Conservation (phyloP, 2,113 vertebrate genomes). For the Paedocypris sp. region DNA sequence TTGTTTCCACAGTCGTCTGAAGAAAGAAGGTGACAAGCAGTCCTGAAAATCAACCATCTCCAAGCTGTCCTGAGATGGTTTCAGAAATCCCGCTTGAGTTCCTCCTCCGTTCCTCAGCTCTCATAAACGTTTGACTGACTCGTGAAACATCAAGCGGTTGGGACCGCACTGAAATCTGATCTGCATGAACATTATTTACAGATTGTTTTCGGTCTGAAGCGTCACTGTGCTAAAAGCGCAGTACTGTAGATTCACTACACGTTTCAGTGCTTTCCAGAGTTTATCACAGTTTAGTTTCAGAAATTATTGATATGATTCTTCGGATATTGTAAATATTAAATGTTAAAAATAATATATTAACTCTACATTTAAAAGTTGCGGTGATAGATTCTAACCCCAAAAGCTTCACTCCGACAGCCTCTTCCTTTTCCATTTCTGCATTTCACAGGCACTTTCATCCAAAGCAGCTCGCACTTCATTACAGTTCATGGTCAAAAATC, state of each 20-base stretch:
- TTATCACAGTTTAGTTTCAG: constrained; percentile 65
- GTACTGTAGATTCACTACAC: constrained; percentile 53
- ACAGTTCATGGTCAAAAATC: no score
- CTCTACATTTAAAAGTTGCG: constrained; percentile 57
- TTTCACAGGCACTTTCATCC: no score
- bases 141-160: constrained; percentile 65
- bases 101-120: constrained; percentile 41
- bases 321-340: constrained; percentile 93
- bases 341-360: constrained; percentile 67
- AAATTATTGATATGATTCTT: constrained; percentile 60
- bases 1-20: constrained; percentile 80
- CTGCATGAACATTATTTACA: constrained; percentile 58
- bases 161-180: constrained; percentile 46
- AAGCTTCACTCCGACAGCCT: constrained; percentile 21
- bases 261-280: constrained; percentile 61
- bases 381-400: constrained; percentile 32
- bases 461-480: no score
- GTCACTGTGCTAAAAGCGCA: constrained; percentile 44
- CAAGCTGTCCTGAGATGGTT: constrained; percentile 66
- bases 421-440: no score
- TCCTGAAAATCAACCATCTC: constrained; percentile 75
- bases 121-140: constrained; percentile 37
- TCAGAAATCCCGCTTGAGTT: constrained; percentile 25
- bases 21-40: constrained; percentile 99
- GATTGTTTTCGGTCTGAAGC: constrained; percentile 52